Evolutionary conservation across 2,113 vertebrate genomes (phyloP).

Genomic region (Erythrocebus patas): DNA sequence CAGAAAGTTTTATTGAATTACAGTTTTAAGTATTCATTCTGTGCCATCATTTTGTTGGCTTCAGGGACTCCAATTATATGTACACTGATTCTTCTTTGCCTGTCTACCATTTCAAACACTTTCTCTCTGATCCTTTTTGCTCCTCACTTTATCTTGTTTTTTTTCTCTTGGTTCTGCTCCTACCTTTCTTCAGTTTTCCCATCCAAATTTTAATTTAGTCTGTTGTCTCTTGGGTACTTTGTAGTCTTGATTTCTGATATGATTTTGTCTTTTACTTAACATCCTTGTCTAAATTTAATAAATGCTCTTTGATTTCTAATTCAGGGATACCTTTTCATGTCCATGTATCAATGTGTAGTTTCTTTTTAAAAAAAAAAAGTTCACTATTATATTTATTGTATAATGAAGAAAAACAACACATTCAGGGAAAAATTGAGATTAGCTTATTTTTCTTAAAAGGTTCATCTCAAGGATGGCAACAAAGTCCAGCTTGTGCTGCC

Average conservation of each 20-base stretch:
- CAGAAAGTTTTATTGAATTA: neutral
- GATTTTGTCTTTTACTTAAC: neutral
- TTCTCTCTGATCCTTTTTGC: neutral
- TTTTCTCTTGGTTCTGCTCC: neutral
- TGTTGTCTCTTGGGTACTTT: neutral
- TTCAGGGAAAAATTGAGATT: slow-evolving; percentile 96
- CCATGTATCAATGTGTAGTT: neutral
- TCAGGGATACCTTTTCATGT: neutral
- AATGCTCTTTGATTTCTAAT: neutral
- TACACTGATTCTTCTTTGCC: neutral
- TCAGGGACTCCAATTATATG: neutral
- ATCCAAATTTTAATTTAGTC: neutral
- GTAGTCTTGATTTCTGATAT: neutral
- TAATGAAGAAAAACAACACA: slow-evolving; percentile 98
- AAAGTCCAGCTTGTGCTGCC: slow-evolving; percentile 99
- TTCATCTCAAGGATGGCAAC: slow-evolving; percentile 97
- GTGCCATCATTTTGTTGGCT: neutral
- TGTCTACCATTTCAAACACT: neutral
- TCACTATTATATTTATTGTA: slow-evolving; percentile 95
- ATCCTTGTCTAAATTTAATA: neutral
- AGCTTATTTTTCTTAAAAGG: slow-evolving; percentile 95
- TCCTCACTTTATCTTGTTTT: neutral
- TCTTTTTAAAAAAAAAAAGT: neutral
- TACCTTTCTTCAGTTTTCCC: neutral
- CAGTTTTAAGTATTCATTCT: neutral